Conservation (phyloP, 1,140 invertebrate species). For the Delia radicum region DNA sequence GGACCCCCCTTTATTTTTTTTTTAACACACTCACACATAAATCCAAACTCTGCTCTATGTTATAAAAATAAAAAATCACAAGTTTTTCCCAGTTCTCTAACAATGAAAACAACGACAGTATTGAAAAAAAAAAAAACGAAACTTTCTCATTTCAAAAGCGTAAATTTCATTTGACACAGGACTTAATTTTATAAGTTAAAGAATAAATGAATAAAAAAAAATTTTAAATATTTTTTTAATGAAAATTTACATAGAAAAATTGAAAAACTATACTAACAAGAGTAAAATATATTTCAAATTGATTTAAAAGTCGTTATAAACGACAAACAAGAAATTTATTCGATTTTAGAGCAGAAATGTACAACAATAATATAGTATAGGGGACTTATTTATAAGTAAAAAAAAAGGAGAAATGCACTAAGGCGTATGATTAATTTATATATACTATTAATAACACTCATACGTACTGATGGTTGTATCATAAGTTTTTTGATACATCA, state of each 20-base stretch:
- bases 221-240: not conserved
- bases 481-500: no score
- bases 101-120: not conserved
- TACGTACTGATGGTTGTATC: no score
- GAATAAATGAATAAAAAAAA: not conserved
- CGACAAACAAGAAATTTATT: not conserved
- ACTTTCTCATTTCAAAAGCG: slow-evolving; percentile 41
- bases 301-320: not conserved
- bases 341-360: not conserved
- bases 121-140: slow-evolving; percentile 3
- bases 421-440: no score
- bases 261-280: not conserved
- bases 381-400: no score
- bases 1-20: not conserved
- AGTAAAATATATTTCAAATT: not conserved
- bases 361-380: no score
- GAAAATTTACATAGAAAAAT: not conserved
- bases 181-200: slow-evolving; percentile 20
- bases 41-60: not conserved
- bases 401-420: no score
- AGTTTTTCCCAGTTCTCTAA: not conserved
- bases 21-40: not conserved
- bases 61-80: not conserved
- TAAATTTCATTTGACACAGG: slow-evolving; percentile 29
- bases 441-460: no score